Evolutionary conservation across 1,140 invertebrate genomes (phyloP), one percentile per base, ranked within the genome.

Genomic region (Drosophila arizonae): DNA sequence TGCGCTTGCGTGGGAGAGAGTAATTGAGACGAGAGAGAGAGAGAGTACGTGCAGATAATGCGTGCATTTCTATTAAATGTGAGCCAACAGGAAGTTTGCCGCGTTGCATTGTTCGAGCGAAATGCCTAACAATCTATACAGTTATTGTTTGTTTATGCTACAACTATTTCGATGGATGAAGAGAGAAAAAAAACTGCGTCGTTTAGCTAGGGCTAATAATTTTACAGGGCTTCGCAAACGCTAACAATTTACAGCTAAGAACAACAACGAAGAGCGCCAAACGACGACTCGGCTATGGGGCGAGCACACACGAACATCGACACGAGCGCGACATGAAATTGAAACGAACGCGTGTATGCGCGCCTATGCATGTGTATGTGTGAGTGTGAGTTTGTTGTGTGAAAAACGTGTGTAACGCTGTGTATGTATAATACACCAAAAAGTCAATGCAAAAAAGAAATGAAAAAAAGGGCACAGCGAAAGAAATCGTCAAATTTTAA

Each of bases 351-450:
- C 57, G 41, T 46, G 41, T 60, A 26, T 67, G 48, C 4, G 21
- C 21, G 46, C 54, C 30, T 51, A 15, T 56, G 46, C n/a, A 17
- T 72, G 43, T 57, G 24, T 45, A 6, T 66, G 46, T 79, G 54
- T 51, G 61, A 62, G 24, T 58, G 50, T 64, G 56, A 45, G 66
- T 67, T 58, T 79, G 72, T 78, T 76, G 79, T 70, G 68, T 75
- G 72, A 50, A 87, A 84, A 84, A 81, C 75, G 72, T 77, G 82
- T 81, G 72, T 82, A 17, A 17, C 69, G 78, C 61, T 88, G 77
- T 79, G 84, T 87, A 87, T 85, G 81, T 85, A 85, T 82, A 88
- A 87, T 72, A 88, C 79, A 84, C 79, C 66, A 80, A 85, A 80
- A 85, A 72, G 60, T 52, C 50, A 68, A 46, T 65, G 15, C 50